Conservation (phyloP, 1,140 invertebrate species). For the Drosophila mojavensis region DNA sequence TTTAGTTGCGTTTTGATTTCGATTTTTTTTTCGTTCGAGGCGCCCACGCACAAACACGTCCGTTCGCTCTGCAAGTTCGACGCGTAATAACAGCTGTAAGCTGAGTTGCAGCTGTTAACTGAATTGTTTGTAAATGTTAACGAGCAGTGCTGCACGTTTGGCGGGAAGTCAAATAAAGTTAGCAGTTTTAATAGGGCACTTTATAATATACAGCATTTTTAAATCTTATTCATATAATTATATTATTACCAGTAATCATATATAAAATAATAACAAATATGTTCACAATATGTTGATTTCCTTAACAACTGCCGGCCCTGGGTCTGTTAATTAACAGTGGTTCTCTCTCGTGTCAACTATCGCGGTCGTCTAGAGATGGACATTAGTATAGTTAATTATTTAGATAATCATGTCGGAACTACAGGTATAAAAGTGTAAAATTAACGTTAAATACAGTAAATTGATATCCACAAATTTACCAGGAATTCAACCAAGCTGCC, state of each 20-base stretch:
- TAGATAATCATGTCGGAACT: constrained; percentile 59
- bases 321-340: constrained; percentile 2
- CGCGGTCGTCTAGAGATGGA: constrained; percentile 15
- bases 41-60: constrained; percentile 43
- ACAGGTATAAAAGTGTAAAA: constrained; percentile 45
- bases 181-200: background rate
- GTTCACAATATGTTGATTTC: background rate
- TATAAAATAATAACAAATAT: background rate
- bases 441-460: background rate
- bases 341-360: constrained; percentile 15
- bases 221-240: too few species aligned
- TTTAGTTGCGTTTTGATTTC: constrained; percentile 62
- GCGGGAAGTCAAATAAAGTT: background rate
- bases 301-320: background rate
- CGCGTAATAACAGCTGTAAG: constrained; percentile 47
- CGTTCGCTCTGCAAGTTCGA: constrained; percentile 41
- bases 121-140: constrained; percentile 16
- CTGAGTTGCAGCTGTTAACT: constrained; percentile 9
- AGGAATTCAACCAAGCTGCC: constrained; percentile 92
- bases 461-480: background rate
- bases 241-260: too few species aligned
- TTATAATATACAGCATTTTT: too few species aligned
- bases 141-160: constrained; percentile 2
- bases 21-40: constrained; percentile 59
- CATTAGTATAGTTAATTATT: constrained; percentile 11